Evolutionary conservation across 2,797 vertebrate genomes (phyloP), one percentile per base, ranked within the genome.

Genomic region (Clarias fuscus): DNA sequence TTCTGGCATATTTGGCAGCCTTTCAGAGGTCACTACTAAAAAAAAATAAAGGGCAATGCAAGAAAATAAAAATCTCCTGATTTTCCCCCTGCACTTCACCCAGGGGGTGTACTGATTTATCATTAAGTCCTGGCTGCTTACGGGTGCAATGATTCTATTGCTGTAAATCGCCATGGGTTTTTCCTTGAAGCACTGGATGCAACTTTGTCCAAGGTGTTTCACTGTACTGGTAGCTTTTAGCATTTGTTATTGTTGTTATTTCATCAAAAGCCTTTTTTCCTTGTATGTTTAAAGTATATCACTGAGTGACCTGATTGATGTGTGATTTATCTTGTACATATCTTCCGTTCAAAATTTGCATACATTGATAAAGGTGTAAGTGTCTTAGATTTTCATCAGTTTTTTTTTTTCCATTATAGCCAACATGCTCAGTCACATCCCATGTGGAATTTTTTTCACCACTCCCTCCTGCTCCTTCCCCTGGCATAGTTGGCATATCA

Each of bases 1-100:
- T 94, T 94, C 93, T 95, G 93, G 92, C 92, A 95, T 95, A 95
- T 93, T 92, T 95, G 95, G 94, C 95, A 93, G 89, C 89, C 87
- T 89, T 86, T 91, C 92, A 94, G 92, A 93, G 94, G 95, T 95
- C 94, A 94, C 92, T 92, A 89, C 88, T 91, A 87, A 94, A 95
- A 94, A 95, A 93, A 95, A 93, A 93, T 87, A 88, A 61, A 80
- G 59, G 93, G 90, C 92, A 90, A 91, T 90, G 87, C 82, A 85
- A 86, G 22, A 62, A 86, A 79, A 92, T 48, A 90, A 92, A 65
- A 56, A 93, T 91, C 92, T 93, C 93, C 88, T 85, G 89, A 85
- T 88, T 84, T 85, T 11, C 81, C 86, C 89, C 91, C 77, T 90
- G 88, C 91, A 89, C 88, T 85, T 90, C 85, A 89, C 4, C 33